These are phyloP conservation scores for Carassius gibelio DNA, from an alignment of 2,113 vertebrate genomes.

Conservation along the genomic window DNA sequence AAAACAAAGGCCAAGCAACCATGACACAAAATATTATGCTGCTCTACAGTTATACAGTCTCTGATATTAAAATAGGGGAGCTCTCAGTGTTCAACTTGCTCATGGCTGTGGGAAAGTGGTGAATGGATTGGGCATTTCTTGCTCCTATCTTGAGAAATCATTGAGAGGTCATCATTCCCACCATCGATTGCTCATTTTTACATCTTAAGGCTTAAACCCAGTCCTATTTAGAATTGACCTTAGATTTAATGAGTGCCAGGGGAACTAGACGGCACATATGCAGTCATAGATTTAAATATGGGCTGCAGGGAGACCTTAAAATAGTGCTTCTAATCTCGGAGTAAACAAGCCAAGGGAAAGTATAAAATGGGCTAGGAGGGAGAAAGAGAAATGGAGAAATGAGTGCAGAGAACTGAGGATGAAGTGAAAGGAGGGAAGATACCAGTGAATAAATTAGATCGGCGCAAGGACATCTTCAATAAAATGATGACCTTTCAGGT, in stretches of 20 bases:
- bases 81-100: not conserved
- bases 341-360: slow-evolving; percentile 69
- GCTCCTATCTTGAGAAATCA: not conserved
- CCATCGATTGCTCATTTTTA: slow-evolving; percentile 23
- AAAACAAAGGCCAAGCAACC: slow-evolving; percentile 25
- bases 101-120: not conserved
- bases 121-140: not conserved
- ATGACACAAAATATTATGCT: slow-evolving; percentile 43
- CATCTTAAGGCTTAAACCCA: slow-evolving; percentile 17
- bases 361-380: slow-evolving; percentile 29
- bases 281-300: slow-evolving; percentile 72
- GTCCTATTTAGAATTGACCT: slow-evolving; percentile 27
- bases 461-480: not conserved
- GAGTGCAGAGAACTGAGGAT: not conserved
- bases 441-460: slow-evolving; percentile 1
- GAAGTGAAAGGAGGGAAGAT: not conserved
- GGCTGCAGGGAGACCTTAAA: slow-evolving; percentile 71
- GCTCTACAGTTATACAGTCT: slow-evolving; percentile 1
- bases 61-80: not conserved
- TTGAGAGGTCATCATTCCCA: not conserved
- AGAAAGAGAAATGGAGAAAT: slow-evolving; percentile 3
- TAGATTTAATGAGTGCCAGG: slow-evolving; percentile 32
- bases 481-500: not conserved
- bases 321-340: slow-evolving; percentile 73
- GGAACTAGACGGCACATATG: slow-evolving; percentile 56